These are phyloP conservation scores for Scomber japonicus DNA, from an alignment of 2,113 vertebrate species.

Conservation along the genomic window DNA sequence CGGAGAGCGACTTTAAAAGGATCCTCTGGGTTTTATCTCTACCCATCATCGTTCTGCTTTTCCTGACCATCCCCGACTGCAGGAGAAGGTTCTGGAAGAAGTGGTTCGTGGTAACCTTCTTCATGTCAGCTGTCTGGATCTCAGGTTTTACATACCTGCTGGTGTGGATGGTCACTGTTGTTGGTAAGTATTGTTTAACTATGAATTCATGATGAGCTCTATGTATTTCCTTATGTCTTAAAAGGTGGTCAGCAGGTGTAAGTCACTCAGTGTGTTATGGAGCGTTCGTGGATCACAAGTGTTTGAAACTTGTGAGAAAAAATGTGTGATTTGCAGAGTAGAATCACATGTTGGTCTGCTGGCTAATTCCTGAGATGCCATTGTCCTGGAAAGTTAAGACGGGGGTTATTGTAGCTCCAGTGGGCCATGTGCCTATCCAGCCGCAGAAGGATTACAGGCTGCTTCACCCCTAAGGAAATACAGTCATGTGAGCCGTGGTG, in stretches of 20 bases:
- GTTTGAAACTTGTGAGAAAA: constrained; percentile 67
- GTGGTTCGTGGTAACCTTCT: constrained; percentile 93
- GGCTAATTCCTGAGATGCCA: constrained; percentile 83
- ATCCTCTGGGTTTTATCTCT: constrained; percentile 96
- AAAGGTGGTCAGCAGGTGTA: background rate
- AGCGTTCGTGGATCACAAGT: constrained; percentile 57
- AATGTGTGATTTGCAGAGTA: constrained; percentile 54
- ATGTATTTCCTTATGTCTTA: background rate
- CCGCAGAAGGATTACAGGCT: constrained; percentile 68
- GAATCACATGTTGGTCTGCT: constrained; percentile 84
- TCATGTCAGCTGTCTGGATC: constrained; percentile 97
- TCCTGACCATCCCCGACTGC: constrained; percentile 93
- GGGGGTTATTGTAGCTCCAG: constrained; percentile 69
- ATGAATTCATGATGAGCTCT: background rate
- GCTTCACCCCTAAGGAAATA: constrained; percentile 56
- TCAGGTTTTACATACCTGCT: constrained; percentile 94
- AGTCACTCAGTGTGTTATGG: background rate
- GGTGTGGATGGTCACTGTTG: constrained; percentile 97
- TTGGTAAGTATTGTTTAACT: constrained; percentile 84
- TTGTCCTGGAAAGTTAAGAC: constrained; percentile 59
- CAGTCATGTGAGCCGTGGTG: constrained; percentile 71
- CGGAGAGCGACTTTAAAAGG: constrained; percentile 92
- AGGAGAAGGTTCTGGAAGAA: constrained; percentile 92
- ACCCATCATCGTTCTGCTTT: constrained; percentile 90
- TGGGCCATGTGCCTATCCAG: constrained; percentile 50